These are phyloP conservation scores for Mactra quadrangularis DNA, from an alignment of 1,140 invertebrate genomes.

Conservation along the genomic window DNA sequence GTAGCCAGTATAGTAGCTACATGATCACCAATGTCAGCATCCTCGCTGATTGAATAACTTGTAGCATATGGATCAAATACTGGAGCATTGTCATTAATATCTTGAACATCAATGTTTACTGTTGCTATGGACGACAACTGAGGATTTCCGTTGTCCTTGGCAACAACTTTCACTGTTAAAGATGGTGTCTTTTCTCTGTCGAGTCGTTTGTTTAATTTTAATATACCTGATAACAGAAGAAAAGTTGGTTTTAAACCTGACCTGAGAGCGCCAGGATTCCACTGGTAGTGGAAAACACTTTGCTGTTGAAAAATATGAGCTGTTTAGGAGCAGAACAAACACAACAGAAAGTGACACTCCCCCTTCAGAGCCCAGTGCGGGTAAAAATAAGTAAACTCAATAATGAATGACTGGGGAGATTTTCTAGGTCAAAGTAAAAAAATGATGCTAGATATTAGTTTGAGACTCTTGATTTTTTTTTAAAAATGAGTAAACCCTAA, in stretches of 20 bases:
- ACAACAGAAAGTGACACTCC: too few relatives aligned
- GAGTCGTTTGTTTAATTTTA: slow-evolving; percentile 67
- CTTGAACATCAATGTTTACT: slow-evolving; percentile 72
- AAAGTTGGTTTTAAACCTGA: too few relatives aligned
- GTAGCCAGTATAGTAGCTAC: slow-evolving; percentile 90
- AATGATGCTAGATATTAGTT: too few relatives aligned
- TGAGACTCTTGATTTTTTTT: too few relatives aligned
- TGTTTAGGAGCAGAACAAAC: not conserved
- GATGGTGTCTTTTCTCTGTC: slow-evolving; percentile 68
- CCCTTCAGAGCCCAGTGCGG: too few relatives aligned
- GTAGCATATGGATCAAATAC: slow-evolving; percentile 56
- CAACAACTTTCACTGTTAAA: slow-evolving; percentile 67
- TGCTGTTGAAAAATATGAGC: not conserved
- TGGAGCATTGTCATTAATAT: slow-evolving; percentile 79
- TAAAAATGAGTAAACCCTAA: too few relatives aligned
- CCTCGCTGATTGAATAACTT: slow-evolving; percentile 86
- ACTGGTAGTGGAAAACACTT: too few relatives aligned
- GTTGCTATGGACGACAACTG: slow-evolving; percentile 68
- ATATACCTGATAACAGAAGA: slow-evolving; percentile 60
- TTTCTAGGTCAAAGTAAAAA: too few relatives aligned
- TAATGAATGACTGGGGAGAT: too few relatives aligned
- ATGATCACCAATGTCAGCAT: slow-evolving; percentile 88
- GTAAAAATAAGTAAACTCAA: too few relatives aligned
- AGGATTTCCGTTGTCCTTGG: slow-evolving; percentile 68
- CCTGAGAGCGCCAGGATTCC: too few relatives aligned